phyloP scores from a whole-genome alignment of 2,888 invertebrate species.

The Andrena minutula region DNA sequence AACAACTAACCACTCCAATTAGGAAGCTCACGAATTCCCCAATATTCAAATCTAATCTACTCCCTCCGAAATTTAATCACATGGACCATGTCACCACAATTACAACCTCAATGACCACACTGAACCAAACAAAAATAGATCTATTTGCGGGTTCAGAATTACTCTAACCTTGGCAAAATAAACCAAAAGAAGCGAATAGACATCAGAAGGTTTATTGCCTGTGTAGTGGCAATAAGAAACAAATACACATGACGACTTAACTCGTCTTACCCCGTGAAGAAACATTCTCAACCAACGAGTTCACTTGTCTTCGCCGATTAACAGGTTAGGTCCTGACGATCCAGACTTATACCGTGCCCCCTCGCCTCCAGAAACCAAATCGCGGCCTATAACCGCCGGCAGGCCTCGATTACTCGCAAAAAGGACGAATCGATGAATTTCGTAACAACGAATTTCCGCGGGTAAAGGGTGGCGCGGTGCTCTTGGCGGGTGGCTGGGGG shows the following conservation, averaged over 20 bases:
- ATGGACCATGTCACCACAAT: too few species aligned
- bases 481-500: conserved; percentile 47
- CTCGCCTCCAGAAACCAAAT: neutral
- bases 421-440: conserved; percentile 74
- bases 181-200: too few species aligned
- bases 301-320: neutral
- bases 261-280: too few species aligned
- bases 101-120: neutral
- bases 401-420: conserved; percentile 60
- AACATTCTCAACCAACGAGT: too few species aligned
- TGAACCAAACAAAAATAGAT: neutral
- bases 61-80: too few species aligned
- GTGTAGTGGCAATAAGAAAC: too few species aligned
- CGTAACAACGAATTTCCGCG: conserved; percentile 74
- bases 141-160: neutral
- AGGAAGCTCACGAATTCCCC: too few species aligned
- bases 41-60: too few species aligned
- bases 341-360: neutral
- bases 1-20: too few species aligned
- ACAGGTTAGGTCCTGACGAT: neutral
- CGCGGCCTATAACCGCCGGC: conserved; percentile 18
- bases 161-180: too few species aligned
- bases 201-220: too few species aligned
- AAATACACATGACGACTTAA: too few species aligned
- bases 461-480: conserved; percentile 61